phyloP scores from a whole-genome alignment of 2,113 vertebrate species.

The Indri indri region DNA sequence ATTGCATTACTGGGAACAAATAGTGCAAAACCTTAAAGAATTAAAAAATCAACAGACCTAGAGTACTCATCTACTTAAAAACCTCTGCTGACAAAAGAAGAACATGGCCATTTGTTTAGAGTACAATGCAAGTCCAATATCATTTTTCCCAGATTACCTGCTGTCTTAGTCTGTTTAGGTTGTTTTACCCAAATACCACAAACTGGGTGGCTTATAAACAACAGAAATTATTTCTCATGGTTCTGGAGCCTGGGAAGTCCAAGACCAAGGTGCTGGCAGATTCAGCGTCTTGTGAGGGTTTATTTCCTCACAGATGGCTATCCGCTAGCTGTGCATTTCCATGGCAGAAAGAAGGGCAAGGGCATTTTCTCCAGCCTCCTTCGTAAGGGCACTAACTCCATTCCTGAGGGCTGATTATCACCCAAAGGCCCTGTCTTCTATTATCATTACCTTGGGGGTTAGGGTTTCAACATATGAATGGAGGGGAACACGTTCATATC shows the following conservation, averaged over 20 bases:
- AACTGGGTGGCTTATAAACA: neutral
- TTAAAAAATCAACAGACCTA: neutral
- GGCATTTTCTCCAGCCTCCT: neutral
- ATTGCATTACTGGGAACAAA: neutral
- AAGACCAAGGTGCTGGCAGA: neutral
- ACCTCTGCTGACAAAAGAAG: neutral
- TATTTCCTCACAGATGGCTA: accelerated
- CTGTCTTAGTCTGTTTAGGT: neutral
- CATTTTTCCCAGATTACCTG: neutral
- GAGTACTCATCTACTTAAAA: neutral
- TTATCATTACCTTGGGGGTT: neutral
- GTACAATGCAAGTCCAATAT: neutral
- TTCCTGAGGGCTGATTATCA: neutral
- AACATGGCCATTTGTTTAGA: neutral
- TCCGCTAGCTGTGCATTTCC: neutral
- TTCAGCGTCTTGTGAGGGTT: neutral
- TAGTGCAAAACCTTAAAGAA: neutral
- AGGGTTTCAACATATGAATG: neutral
- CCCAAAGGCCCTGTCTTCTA: too few relatives aligned
- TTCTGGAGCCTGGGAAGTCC: neutral
- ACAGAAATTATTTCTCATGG: neutral
- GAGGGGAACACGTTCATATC: too few relatives aligned
- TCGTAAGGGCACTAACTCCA: neutral
- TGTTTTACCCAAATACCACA: neutral
- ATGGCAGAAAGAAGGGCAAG: neutral